These are phyloP conservation scores for Pyrocephalus nanus DNA, from an alignment of 2,797 vertebrate genomes.

Conservation along the genomic window DNA sequence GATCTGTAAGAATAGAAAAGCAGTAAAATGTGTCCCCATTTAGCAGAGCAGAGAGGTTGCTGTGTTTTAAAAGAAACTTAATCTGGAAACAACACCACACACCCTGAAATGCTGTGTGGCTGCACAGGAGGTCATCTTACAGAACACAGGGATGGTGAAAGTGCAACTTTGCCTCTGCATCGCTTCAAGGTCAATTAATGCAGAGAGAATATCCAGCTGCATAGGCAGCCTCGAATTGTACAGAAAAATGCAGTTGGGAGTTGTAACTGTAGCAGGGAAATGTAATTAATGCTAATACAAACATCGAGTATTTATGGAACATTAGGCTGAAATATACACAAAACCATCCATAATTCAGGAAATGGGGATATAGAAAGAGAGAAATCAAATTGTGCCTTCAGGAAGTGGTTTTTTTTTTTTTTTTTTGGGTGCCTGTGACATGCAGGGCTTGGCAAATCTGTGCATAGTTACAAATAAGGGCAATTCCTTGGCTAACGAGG, in stretches of 20 bases:
- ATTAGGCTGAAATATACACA: neutral
- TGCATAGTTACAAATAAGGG: neutral
- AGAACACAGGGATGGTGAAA: conserved; percentile 28
- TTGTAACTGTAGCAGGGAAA: conserved; percentile 8
- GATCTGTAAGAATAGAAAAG: neutral
- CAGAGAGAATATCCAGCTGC: neutral
- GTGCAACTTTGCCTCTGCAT: conserved; percentile 42
- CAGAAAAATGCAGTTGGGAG: neutral
- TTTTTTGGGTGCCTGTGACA: neutral
- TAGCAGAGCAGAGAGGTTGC: neutral
- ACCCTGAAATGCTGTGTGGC: neutral
- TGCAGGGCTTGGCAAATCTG: neutral
- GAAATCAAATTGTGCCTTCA: conserved; percentile 1
- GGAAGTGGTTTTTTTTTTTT: neutral
- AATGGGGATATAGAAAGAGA: neutral
- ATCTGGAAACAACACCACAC: neutral
- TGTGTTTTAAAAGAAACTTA: neutral
- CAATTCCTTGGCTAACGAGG: neutral
- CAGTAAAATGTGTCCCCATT: neutral
- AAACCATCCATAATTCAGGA: conserved; percentile 3
- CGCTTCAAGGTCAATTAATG: conserved; percentile 55
- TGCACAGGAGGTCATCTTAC: conserved; percentile 34
- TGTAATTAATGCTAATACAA: conserved; percentile 33
- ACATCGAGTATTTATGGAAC: neutral
- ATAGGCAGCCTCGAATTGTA: neutral